These are phyloP conservation scores for Lanistes nyassanus DNA, from an alignment of 1,140 invertebrate species.

Conservation along the genomic window DNA sequence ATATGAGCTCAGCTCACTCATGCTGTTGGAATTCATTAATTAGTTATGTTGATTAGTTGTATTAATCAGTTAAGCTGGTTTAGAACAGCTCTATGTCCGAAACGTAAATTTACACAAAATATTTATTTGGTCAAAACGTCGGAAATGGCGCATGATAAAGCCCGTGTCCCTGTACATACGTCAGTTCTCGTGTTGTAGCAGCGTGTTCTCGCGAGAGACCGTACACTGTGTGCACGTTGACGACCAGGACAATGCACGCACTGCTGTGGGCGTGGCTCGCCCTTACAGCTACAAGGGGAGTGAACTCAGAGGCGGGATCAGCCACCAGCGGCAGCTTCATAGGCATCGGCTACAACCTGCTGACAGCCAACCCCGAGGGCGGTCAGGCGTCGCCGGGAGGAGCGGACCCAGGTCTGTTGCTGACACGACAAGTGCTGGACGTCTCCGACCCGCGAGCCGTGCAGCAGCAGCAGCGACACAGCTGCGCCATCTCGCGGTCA, in stretches of 20 bases:
- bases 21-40: too few species aligned
- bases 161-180: not conserved
- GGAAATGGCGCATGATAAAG: too few species aligned
- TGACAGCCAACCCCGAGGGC: conserved; percentile 44
- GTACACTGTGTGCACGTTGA: not conserved
- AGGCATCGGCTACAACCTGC: conserved; percentile 44
- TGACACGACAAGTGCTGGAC: conserved; percentile 37
- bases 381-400: conserved; percentile 31
- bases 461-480: conserved; percentile 33
- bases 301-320: not conserved
- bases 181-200: not conserved
- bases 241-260: not conserved
- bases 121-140: not conserved
- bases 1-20: too few species aligned
- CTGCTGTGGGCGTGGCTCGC: conserved; percentile 12
- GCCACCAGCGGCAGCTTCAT: conserved; percentile 22
- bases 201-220: not conserved
- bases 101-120: not conserved
- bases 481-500: conserved; percentile 21
- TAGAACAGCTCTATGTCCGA: not conserved
- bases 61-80: too few species aligned
- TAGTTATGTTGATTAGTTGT: too few species aligned
- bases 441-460: conserved; percentile 28
- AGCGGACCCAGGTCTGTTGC: conserved; percentile 37
- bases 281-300: not conserved